Conservation (phyloP, 1,140 invertebrate species). For the Rhynchophorus ferrugineus region DNA sequence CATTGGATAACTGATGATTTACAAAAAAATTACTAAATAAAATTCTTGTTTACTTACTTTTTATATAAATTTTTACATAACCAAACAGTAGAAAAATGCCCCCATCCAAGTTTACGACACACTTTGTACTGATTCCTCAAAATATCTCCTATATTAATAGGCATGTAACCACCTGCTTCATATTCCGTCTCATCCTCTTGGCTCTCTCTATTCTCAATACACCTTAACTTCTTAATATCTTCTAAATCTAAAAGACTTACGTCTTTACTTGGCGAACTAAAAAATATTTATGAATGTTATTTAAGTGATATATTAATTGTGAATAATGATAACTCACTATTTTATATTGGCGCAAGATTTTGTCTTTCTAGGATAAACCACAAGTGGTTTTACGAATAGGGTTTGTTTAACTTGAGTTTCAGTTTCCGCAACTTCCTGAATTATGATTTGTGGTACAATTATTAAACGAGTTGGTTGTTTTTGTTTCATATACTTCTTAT, state of each 20-base stretch:
- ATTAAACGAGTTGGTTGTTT: neutral
- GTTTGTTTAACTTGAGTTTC: constrained; percentile 2
- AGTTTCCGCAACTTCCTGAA: neutral
- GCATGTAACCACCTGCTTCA: constrained; percentile 92
- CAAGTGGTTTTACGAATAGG: neutral
- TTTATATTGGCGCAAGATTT: constrained; percentile 12
- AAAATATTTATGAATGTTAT: constrained; percentile 4
- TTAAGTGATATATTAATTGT: neutral
- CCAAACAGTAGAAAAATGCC: constrained; percentile 98
- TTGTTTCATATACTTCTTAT: constrained; percentile 8
- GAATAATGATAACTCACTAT: constrained; percentile 10
- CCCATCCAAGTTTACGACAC: constrained; percentile 93
- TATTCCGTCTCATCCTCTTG: constrained; percentile 92
- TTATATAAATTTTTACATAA: constrained; percentile 80
- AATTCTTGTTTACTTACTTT: constrained; percentile 54
- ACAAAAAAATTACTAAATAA: no score
- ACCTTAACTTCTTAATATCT: constrained; percentile 30
- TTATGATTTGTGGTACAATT: neutral
- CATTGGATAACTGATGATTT: no score
- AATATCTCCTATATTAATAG: constrained; percentile 89
- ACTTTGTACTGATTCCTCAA: constrained; percentile 89
- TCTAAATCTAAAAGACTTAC: constrained; percentile 27
- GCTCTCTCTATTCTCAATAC: constrained; percentile 29
- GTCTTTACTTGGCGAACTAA: constrained; percentile 30
- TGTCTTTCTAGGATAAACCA: constrained; percentile 16